Percentiles rank a stretch among this genome's conserved stretches.
Evolutionary conservation across 1,140 invertebrate species (phyloP).

Genomic region (Ceratitis capitata): DNA sequence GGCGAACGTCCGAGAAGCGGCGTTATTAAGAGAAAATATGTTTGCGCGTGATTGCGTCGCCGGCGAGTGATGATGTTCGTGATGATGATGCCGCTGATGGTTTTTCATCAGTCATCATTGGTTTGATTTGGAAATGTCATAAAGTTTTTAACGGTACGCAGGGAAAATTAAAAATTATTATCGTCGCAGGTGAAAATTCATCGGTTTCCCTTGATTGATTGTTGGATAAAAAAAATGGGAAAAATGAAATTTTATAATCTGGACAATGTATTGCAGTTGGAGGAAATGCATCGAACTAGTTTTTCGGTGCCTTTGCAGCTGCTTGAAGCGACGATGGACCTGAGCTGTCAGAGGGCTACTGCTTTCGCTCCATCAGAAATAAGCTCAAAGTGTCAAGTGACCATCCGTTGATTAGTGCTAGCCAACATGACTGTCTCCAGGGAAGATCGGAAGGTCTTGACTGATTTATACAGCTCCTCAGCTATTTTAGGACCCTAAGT

Average conservation of each 20-base stretch:
- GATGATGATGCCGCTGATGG: neutral
- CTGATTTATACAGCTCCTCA: too few relatives aligned
- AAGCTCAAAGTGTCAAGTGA: too few relatives aligned
- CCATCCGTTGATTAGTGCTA: too few relatives aligned
- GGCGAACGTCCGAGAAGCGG: neutral
- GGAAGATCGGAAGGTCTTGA: too few relatives aligned
- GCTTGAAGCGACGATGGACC: too few relatives aligned
- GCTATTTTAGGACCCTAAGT: too few relatives aligned
- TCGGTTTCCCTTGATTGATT: neutral
- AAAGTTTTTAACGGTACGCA: neutral
- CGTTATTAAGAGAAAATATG: slow-evolving; percentile 30
- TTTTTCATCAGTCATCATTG: neutral
- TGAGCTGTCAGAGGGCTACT: too few relatives aligned
- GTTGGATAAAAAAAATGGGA: neutral
- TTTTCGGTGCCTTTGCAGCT: too few relatives aligned
- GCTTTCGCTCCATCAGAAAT: too few relatives aligned
- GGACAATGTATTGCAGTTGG: neutral
- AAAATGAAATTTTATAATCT: neutral
- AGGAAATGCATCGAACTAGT: too few relatives aligned
- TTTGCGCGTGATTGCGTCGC: slow-evolving; percentile 6
- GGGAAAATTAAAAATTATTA: slow-evolving; percentile 1
- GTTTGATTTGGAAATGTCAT: neutral
- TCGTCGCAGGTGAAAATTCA: neutral
- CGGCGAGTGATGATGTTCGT: neutral
- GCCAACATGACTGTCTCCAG: too few relatives aligned